Evolutionary conservation across 2,113 vertebrate species (phyloP).

Genomic region (Etheostoma cragini): DNA sequence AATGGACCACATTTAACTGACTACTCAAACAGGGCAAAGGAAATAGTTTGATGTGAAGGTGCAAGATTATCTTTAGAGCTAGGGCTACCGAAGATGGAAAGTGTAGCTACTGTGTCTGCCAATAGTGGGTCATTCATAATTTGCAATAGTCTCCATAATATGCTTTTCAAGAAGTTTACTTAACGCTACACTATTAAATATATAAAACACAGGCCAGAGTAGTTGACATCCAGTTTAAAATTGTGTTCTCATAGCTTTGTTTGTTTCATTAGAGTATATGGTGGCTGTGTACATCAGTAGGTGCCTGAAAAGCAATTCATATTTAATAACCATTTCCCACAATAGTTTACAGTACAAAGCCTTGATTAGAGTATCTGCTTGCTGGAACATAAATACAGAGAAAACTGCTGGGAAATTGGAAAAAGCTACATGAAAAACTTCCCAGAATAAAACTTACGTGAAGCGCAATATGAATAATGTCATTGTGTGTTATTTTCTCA

Average conservation of each 20-base stretch:
- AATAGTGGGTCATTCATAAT: neutral
- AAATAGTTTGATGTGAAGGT: neutral
- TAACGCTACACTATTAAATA: neutral
- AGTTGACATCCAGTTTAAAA: neutral
- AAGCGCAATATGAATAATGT: conserved; percentile 92
- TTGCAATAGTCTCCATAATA: neutral
- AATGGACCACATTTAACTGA: neutral
- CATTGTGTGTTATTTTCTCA: conserved; percentile 87
- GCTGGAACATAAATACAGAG: neutral
- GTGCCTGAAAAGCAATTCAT: neutral
- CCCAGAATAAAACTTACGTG: conserved; percentile 88
- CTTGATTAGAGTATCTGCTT: neutral
- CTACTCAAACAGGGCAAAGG: neutral
- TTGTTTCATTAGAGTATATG: neutral
- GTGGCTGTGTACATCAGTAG: neutral
- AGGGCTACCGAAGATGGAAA: neutral
- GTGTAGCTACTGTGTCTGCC: neutral
- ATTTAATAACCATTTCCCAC: neutral
- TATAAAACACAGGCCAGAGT: neutral
- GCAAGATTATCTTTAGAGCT: neutral
- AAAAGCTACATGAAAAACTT: neutral
- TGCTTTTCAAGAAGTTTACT: neutral
- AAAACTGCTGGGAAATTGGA: neutral
- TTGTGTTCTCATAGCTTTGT: neutral
- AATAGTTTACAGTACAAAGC: neutral